Base-by-base conservation (phyloP, 2,113 vertebrate genomes). In the Sapayoa aenigma region DNA sequence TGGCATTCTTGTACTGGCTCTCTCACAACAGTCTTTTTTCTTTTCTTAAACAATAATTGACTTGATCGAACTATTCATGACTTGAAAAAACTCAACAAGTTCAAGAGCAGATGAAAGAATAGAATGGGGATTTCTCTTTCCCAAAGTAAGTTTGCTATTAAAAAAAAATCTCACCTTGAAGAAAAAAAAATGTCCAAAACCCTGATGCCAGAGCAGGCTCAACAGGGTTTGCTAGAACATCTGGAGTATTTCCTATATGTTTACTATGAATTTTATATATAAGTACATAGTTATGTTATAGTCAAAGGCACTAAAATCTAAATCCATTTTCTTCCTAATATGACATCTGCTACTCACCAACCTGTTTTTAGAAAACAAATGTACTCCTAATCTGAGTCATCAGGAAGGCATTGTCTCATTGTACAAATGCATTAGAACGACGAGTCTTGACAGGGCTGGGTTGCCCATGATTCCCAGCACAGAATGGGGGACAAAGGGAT, bases 251-350 rank as follows among this genome's bases (percentile, higher is more conserved):
- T 94, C 55, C 76, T 92, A 46, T 83, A 95, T 52, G 52, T 89
- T 67, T 78, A 76, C 94, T 93, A 97, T 82, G 47, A 63, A 87
- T 92, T 96, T 97, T 82, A 97, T 95, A 93, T 93, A 50, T 73
- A 95, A 94, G 83, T 71, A 71, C 92, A 91, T 80, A 94, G 58
- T 95, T 95, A 93, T 68, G 95, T 92, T 95, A 95, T 95, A 97
- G 84, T 95, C 89, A 96, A 98, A 98, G 98, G 97, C 98, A 98
- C 98, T 97, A 97, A 97, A 94, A 96, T 97, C 97, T 96, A 96
- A 93, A 95, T 94, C 84, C 68, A 68, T 87, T 93, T 92, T 94
- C 94, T 97, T 97, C 85, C 92, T 95, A 95, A 93, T 91, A 92
- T 35, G 94, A 93, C 92, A 94, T 71, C 87, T 81, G 88, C 95